phyloP scores from a whole-genome alignment of 2,888 invertebrate genomes.

The Tetropium fuscum region DNA sequence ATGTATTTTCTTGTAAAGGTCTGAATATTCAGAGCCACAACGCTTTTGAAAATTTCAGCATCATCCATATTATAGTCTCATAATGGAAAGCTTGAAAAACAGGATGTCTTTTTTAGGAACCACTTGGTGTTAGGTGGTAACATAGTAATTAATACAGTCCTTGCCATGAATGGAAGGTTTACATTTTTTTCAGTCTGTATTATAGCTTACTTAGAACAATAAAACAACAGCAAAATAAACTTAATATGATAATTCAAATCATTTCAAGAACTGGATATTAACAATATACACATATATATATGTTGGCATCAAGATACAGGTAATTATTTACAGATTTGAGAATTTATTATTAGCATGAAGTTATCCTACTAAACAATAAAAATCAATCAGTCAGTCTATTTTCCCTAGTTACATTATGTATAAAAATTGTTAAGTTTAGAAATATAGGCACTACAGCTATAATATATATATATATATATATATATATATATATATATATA shows the following conservation, averaged over 20 bases:
- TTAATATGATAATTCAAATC: constrained; percentile 6
- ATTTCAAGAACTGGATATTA: constrained; percentile 4
- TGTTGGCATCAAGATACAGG: constrained; percentile 19
- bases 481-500: background rate
- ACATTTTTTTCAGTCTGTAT: too few species aligned
- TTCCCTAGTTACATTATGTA: constrained; percentile 40
- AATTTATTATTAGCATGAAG: constrained; percentile 19
- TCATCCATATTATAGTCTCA: too few species aligned
- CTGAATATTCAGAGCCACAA: too few species aligned
- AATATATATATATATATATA: constrained; percentile 2
- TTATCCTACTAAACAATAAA: constrained; percentile 24
- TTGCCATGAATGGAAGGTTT: too few species aligned
- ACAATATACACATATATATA: constrained; percentile 18
- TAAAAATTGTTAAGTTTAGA: constrained; percentile 36
- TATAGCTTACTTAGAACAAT: too few species aligned
- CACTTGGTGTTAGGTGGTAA: too few species aligned
- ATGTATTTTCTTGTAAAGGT: too few species aligned
- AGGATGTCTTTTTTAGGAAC: too few species aligned
- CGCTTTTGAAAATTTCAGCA: too few species aligned
- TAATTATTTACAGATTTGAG: constrained; percentile 25
- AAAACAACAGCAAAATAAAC: constrained; percentile 8
- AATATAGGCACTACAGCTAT: constrained; percentile 43
- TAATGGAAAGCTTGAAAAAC: too few species aligned
- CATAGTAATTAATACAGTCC: too few species aligned
- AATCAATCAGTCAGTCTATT: constrained; percentile 43